These are phyloP conservation scores for Necrosyrtes monachus DNA, from an alignment of 2,797 vertebrate species.

Conservation along the genomic window DNA sequence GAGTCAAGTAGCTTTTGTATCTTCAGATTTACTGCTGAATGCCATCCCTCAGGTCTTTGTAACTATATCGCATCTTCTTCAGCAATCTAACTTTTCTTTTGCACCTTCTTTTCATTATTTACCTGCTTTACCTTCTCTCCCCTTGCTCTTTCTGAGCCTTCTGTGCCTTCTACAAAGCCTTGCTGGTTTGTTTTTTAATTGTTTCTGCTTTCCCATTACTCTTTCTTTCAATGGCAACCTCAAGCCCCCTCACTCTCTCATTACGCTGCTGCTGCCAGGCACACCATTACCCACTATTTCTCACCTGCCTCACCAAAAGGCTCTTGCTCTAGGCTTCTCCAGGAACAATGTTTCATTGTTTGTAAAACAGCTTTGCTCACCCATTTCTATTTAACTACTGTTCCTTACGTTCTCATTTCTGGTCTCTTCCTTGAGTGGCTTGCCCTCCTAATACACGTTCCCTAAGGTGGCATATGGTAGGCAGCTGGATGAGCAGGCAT, in stretches of 20 bases:
- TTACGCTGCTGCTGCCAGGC: not conserved
- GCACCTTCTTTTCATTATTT: not conserved
- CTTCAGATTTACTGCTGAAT: not conserved
- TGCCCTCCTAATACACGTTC: not conserved
- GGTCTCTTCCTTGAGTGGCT: not conserved
- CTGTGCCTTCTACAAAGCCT: not conserved
- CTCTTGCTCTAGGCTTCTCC: not conserved
- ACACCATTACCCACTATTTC: not conserved
- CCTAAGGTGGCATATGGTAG: not conserved
- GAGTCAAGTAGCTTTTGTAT: not conserved
- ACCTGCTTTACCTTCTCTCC: not conserved
- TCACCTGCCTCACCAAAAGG: not conserved
- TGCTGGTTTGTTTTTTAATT: not conserved
- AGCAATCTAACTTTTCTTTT: not conserved
- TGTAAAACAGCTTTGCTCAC: not conserved
- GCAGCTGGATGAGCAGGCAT: not conserved
- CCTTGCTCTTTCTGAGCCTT: not conserved
- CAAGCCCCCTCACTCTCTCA: not conserved
- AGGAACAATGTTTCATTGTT: not conserved
- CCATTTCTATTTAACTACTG: not conserved
- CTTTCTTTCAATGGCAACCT: not conserved
- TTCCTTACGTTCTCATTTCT: not conserved
- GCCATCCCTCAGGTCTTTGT: not conserved
- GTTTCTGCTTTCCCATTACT: not conserved
- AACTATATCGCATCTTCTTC: not conserved